Evolutionary conservation across 2,888 invertebrate genomes (phyloP), one percentile per base, ranked within the genome.

Genomic region (Tetanocera ferruginea): DNA sequence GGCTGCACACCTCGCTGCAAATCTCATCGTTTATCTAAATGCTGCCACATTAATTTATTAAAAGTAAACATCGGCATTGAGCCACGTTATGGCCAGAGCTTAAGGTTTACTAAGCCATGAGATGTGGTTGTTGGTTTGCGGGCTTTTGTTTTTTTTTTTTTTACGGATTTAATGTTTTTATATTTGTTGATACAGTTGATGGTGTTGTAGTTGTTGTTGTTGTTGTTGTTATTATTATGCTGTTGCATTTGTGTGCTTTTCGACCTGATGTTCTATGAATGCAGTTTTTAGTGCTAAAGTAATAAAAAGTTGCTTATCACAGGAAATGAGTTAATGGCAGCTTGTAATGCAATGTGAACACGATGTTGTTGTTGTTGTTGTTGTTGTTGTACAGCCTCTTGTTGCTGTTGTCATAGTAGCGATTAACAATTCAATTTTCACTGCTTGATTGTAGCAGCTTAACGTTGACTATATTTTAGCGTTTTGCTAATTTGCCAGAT

Each of bases 271-370:
- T 43, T 43, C 43, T 69, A 51, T 69, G 51, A 69, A 69, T 69
- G 69, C 19, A 14, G 69, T 49, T 51, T 69, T 52, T 51, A 69
- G 17, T 28, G 69, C 31, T 49, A 28, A 14, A 23, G 51, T 51
- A 51, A 51, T 69, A 69, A 69, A 69, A 69, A 51, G 9, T 3
- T 62, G 64, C 69, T 69, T 69, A 69, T 69, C 69, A 49, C 69
- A 34, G 69, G 71, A 74, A 75, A 75, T 72, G 76, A 78, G 67
- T 76, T 78, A 78, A 78, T 78, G 78, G 76, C 72, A 34, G 64
- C 67, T 76, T 76, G 78, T 76, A 78, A 78, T 76, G 78, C 78
- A 78, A 78, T 64, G 67, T 69, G 57, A 60, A 57, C 51, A 69
- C 62, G 62, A 34, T 37, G 37, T 5, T 9, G 11, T 8, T 66